Base-by-base conservation (phyloP, 2,113 vertebrate species). In the Fulmarus glacialis region DNA sequence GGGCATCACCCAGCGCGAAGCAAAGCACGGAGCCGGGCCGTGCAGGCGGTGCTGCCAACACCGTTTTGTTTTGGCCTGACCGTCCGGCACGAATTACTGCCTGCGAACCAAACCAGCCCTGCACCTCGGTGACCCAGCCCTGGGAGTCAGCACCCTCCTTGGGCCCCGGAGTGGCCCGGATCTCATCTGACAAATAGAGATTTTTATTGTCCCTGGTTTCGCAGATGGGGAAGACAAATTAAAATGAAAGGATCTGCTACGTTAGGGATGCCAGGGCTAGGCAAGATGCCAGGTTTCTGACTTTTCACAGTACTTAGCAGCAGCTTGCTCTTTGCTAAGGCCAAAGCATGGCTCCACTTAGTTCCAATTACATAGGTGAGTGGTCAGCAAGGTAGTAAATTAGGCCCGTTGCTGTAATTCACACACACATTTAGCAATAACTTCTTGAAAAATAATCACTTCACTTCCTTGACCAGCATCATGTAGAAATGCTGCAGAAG, bases 1-100 rank as follows among this genome's bases (percentile, higher is more conserved):
- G 62, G 22, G 59, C 36, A 64, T 40, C 47, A 0, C 30, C 26
- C 62, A 4, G 26, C 60, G 6, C 6, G 12, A 21, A 66, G 74
- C 27, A 1, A 11, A 36, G 64, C 53, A 1, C 1, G 8, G 40
- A 2, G 3, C 2, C 3, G 5, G 27, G 43, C 3, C 6, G 34
- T 17, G 79, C 66, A 22, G 52, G 52, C 8, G 20, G 17, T 29
- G 27, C 42, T 30, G 30, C 26, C 2, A 9, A 17, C 52, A 2
- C 5, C 1, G 5, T 1, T 14, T 10, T 14, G 19, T 8, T 22
- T 23, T 7, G 29, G 20, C 22, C 11, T 26, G 7, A 6, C 40
- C 15, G 12, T 1, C 15, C 8, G 2, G 10, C 10, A 11, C 0
- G 1, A 47, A 7, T 40, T 14, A 1, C 34, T 40, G 66, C 14